Base-by-base conservation (phyloP, 2,797 vertebrate genomes). In the Dipus sagitta region DNA sequence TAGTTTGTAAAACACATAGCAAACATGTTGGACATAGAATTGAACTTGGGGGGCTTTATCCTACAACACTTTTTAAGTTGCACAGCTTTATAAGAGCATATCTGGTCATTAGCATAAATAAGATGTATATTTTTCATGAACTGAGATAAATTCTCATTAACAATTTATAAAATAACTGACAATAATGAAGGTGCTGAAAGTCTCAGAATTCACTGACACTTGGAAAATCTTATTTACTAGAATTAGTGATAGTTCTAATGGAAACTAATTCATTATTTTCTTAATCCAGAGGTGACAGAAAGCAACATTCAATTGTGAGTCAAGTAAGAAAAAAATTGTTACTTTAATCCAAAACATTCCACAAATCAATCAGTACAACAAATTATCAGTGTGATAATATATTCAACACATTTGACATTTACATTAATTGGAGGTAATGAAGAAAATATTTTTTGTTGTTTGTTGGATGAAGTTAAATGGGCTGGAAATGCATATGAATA, bases 401-500 rank as follows among this genome's bases (percentile, higher is more conserved):
- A 98, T 98, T 98, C 97, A 98, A 97, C 95, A 97, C 96, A 97
- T 98, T 97, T 98, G 98, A 98, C 98, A 98, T 98, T 98, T 98
- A 98, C 97, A 98, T 98, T 98, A 98, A 98, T 98, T 98, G 97
- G 96, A 98, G 94, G 87, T 98, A 98, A 98, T 97, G 97, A 98
- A 98, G 97, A 98, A 98, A 98, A 98, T 97, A 98, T 97, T 98
- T 97, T 98, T 97, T 97, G 97, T 98, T 98, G 96, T 98, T 98
- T 64, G 85, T 96, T 97, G 96, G 97, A 96, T 97, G 93, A 98
- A 98, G 97, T 95, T 98, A 98, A 98, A 98, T 97, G 97, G 97
- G 93, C 96, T 98, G 97, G 97, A 98, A 98, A 98, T 96, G 94
- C 95, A 87, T 97, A 98, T 98, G 98, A 98, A 98, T 98, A 98